These are phyloP conservation scores for Rhopalosiphum nymphaeae DNA, from an alignment of 2,888 invertebrate genomes.

Conservation along the genomic window DNA sequence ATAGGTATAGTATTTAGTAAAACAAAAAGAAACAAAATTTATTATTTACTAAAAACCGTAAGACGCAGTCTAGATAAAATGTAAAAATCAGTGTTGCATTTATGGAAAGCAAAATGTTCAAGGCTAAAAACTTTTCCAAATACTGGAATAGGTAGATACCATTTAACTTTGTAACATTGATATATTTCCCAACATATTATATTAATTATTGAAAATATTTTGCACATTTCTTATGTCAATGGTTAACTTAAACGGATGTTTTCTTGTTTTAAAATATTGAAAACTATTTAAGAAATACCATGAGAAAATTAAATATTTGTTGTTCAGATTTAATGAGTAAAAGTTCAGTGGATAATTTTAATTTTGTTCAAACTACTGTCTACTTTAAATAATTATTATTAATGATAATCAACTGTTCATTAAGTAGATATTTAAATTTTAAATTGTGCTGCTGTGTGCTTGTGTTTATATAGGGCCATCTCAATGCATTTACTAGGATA, in stretches of 20 bases:
- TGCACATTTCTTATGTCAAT: neutral
- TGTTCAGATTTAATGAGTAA: neutral
- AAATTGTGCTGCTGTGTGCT: neutral
- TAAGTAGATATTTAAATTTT: neutral
- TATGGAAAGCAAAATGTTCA: neutral
- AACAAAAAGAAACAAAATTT: neutral
- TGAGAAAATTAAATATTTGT: neutral
- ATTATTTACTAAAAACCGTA: neutral
- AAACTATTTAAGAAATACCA: neutral
- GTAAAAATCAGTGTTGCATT: neutral
- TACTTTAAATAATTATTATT: neutral
- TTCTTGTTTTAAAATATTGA: neutral
- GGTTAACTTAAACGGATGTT: neutral
- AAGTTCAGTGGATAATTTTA: neutral
- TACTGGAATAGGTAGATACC: neutral
- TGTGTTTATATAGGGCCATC: neutral
- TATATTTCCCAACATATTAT: neutral
- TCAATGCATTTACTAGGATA: neutral
- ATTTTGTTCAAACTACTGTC: neutral
- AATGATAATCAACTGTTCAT: neutral
- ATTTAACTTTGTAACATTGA: neutral
- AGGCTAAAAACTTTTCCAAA: neutral
- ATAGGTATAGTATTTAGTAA: neutral
- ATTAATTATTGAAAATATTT: neutral
- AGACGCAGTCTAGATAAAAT: neutral